phyloP scores from a whole-genome alignment of 2,888 invertebrate species.

The Eristalis pertinax region DNA sequence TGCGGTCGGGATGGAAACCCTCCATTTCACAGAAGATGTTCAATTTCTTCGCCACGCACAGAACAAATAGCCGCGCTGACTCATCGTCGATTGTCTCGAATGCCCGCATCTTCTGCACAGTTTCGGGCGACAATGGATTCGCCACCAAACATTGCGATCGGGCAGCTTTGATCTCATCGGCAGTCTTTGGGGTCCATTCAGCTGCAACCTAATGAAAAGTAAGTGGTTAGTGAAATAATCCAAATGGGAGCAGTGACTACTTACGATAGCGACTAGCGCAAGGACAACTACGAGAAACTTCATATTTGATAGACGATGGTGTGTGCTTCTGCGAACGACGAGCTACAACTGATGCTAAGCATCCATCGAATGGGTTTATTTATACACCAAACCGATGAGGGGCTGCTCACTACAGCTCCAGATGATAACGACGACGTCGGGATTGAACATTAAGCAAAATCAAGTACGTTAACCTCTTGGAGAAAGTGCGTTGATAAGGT shows the following conservation, averaged over 20 bases:
- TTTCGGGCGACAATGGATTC: conserved; percentile 74
- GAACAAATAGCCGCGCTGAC: conserved; percentile 77
- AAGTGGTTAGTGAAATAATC: neutral
- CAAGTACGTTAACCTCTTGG: conserved; percentile 2
- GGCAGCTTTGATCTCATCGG: conserved; percentile 76
- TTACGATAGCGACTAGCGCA: conserved; percentile 31
- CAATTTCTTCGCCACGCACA: conserved; percentile 76
- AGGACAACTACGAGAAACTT: conserved; percentile 25
- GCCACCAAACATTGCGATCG: conserved; percentile 76
- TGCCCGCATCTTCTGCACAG: conserved; percentile 74
- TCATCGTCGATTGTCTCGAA: conserved; percentile 77
- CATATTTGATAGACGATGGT: conserved; percentile 14
- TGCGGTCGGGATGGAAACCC: conserved; percentile 78
- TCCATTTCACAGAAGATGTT: conserved; percentile 76
- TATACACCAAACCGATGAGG: neutral
- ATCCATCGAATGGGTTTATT: neutral
- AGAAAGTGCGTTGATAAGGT: neutral
- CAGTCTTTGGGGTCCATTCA: conserved; percentile 77
- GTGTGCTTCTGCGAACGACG: conserved; percentile 8
- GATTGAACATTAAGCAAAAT: conserved; percentile 3
- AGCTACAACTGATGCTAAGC: conserved; percentile 16
- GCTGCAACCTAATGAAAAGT: neutral
- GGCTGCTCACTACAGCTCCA: no score
- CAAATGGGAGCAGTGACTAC: neutral
- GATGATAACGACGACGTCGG: conserved; percentile 2